These are phyloP conservation scores for Siniperca knerii DNA, from an alignment of 2,113 vertebrate genomes.

Conservation along the genomic window DNA sequence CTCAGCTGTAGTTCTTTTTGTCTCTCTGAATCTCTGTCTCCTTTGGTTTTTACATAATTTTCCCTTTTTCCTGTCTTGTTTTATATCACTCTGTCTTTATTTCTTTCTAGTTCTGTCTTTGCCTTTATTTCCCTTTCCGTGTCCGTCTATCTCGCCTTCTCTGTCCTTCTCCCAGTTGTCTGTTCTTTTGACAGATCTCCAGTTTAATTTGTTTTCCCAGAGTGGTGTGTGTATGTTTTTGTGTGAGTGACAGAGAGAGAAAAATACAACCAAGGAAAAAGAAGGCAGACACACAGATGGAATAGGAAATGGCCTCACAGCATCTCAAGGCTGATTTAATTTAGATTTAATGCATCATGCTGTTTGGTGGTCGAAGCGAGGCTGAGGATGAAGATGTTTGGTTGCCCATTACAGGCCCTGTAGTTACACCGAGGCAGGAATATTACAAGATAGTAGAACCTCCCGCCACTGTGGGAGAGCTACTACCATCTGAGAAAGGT, in stretches of 20 bases:
- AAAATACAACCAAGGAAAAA: not conserved
- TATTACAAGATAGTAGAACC: not conserved
- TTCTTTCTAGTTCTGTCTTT: not conserved
- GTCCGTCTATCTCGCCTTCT: not conserved
- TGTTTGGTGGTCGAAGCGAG: not conserved
- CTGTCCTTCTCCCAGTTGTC: not conserved
- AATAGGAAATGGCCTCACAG: not conserved
- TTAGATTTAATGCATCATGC: slow-evolving; percentile 31
- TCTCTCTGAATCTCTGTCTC: not conserved
- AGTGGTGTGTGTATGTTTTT: slow-evolving; percentile 3
- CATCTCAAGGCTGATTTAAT: slow-evolving; percentile 41
- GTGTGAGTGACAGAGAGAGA: not conserved
- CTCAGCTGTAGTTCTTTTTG: not conserved
- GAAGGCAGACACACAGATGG: not conserved
- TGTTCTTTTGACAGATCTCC: slow-evolving; percentile 5
- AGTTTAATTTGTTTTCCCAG: slow-evolving; percentile 51
- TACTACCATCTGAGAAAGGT: slow-evolving; percentile 4
- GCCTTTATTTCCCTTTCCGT: not conserved
- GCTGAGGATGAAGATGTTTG: slow-evolving; percentile 1
- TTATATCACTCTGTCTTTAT: not conserved
- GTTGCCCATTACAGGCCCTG: not conserved
- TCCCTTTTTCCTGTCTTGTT: not conserved
- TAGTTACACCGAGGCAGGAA: not conserved
- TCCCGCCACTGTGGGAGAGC: not conserved
- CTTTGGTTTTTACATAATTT: not conserved